These are phyloP conservation scores for Xylocopa sonorina DNA, from an alignment of 1,140 invertebrate genomes.

Conservation along the genomic window DNA sequence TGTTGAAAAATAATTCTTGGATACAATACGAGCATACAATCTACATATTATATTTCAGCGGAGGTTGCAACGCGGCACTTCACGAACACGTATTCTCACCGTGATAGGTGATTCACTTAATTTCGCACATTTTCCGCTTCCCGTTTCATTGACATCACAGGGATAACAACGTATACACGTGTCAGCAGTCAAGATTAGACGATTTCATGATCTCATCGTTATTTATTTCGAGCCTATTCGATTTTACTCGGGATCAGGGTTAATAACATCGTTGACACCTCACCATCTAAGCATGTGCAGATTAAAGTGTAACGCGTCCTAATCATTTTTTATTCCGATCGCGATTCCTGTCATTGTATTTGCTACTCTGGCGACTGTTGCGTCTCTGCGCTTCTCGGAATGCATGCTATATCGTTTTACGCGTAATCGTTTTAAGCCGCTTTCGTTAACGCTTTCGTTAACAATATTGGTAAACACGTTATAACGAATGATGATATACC, in stretches of 20 bases:
- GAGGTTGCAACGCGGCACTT: too few relatives aligned
- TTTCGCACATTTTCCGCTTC: not conserved
- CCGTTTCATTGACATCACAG: constrained; percentile 11
- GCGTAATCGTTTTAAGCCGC: constrained; percentile 14
- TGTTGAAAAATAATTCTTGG: too few relatives aligned
- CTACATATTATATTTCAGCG: not conserved
- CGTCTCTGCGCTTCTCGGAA: not conserved
- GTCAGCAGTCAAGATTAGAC: constrained; percentile 6
- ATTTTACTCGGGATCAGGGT: constrained; percentile 37
- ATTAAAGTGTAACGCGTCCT: constrained; percentile 2
- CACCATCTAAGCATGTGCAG: not conserved
- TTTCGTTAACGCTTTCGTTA: constrained; percentile 31
- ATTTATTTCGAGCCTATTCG: constrained; percentile 30
- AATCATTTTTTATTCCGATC: not conserved
- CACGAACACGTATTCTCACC: not conserved
- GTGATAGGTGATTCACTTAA: not conserved
- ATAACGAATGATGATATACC: not conserved
- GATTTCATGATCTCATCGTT: constrained; percentile 33
- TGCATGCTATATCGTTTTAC: constrained; percentile 28
- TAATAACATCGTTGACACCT: constrained; percentile 43
- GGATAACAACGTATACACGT: not conserved
- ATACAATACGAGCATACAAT: too few relatives aligned
- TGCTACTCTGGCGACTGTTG: not conserved
- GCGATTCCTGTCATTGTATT: not conserved
- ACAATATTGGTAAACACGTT: constrained; percentile 15